phyloP scores from a whole-genome alignment of 2,113 vertebrate genomes.

The Phrynocephalus versicolor region DNA sequence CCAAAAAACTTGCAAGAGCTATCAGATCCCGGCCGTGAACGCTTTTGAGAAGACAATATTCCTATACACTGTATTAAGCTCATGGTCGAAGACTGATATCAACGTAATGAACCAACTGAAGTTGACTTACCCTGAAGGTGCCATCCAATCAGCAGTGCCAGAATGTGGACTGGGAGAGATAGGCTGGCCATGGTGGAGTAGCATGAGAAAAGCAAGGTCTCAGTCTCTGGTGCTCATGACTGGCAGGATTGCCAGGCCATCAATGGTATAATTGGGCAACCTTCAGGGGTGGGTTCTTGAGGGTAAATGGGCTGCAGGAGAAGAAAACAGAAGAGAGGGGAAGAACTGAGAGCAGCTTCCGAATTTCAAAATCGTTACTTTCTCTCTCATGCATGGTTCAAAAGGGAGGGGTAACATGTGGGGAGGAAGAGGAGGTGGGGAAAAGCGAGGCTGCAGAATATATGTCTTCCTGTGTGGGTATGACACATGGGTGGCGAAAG shows the following conservation, averaged over 20 bases:
- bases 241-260: background rate
- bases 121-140: constrained; percentile 2
- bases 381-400: background rate
- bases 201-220: background rate
- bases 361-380: background rate
- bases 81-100: background rate
- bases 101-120: background rate
- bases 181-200: background rate
- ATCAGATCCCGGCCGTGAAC: no score
- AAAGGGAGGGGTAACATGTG: background rate
- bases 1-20: no score
- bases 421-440: background rate
- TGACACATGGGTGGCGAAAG: background rate
- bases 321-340: background rate
- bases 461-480: background rate
- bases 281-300: no score
- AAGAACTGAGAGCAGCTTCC: background rate
- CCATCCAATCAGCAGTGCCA: background rate
- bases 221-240: background rate
- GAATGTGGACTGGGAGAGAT: background rate
- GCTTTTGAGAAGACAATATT: background rate
- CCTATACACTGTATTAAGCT: background rate
- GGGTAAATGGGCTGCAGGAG: no score
- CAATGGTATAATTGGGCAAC: background rate
- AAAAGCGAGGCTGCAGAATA: background rate